Evolutionary conservation across 2,888 invertebrate species (phyloP).

Genomic region (Globia sparganii): DNA sequence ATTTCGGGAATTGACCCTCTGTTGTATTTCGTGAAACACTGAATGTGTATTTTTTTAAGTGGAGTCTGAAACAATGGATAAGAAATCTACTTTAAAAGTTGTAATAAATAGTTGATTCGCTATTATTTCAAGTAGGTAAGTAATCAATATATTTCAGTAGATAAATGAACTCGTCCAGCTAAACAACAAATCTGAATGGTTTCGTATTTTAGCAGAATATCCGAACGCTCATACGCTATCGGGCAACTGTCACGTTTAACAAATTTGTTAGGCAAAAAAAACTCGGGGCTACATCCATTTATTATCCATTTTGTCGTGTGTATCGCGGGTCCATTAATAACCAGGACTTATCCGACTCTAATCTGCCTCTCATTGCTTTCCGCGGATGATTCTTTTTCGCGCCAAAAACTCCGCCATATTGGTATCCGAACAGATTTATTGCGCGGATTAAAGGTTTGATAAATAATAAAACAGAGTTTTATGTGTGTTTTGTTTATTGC

Average conservation of each 20-base stretch:
- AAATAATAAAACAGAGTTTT: conserved; percentile 68
- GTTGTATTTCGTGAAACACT: neutral
- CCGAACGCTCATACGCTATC: conserved; percentile 63
- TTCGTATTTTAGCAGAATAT: conserved; percentile 50
- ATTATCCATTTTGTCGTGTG: conserved; percentile 86
- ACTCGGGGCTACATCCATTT: conserved; percentile 79
- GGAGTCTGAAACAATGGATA: neutral
- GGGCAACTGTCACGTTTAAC: conserved; percentile 65
- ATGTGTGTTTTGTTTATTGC: conserved; percentile 48
- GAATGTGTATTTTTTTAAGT: neutral
- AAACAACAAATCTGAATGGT: conserved; percentile 39
- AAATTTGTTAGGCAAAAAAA: conserved; percentile 71
- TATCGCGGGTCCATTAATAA: conserved; percentile 90
- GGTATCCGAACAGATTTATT: conserved; percentile 85
- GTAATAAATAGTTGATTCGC: neutral
- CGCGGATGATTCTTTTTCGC: conserved; percentile 88
- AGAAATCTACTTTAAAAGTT: neutral
- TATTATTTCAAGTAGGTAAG: neutral
- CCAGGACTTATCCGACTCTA: conserved; percentile 86
- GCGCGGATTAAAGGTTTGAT: conserved; percentile 81
- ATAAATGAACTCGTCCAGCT: conserved; percentile 16
- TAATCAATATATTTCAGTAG: neutral
- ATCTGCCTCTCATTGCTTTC: conserved; percentile 89
- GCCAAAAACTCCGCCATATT: conserved; percentile 86
- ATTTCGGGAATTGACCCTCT: no score